Base-by-base conservation (phyloP, 2,113 vertebrate species). In the Oplegnathus fasciatus region DNA sequence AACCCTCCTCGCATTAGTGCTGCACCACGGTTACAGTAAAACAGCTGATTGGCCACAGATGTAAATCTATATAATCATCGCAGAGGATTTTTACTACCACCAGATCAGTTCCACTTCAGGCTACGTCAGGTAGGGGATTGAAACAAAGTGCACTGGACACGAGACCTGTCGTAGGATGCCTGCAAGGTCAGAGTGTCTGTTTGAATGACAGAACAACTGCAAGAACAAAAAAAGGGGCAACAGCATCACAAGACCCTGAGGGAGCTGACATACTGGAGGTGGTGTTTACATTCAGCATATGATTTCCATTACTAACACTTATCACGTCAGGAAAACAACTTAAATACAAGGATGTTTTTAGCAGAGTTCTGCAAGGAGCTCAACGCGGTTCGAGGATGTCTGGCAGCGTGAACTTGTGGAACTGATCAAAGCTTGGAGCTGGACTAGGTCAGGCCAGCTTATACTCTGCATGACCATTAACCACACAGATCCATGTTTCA, bases 11-110 rank as follows among this genome's bases (percentile, higher is more conserved):
- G 13, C 81, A 90, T 91, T 90, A 85, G 86, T 81, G 86, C 81
- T 54, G 85, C 69, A 6, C 50, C 78, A 68, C 46, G 24, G 80
- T 82, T 85, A 91, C 89, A 88, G 84, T 88, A 80, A 91, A 90
- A 85, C 82, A 77, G 88, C 89, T 86, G 86, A 93, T 93, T 85
- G 70, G 72, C 76, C 77, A 44, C 87, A 89, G 79, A 91, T 84
- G 85, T 81, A 88, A 55, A 89, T 77, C 85, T 85, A 81, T 75
- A 69, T 84, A 78, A 86, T 84, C 80, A 40, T 80, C 37, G 24
- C 46, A 6, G 20, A 73, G 55, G 42, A 30, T 68, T 85, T 74
- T 85, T 69, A 83, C 79, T 30, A 72, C 26, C 52, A 64, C 46
- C 26, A 71, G 79, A 68, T 78, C 28, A 34, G 66, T 74, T 64